phyloP scores from a whole-genome alignment of 2,888 invertebrate genomes.

The Drosophila pegasa region DNA sequence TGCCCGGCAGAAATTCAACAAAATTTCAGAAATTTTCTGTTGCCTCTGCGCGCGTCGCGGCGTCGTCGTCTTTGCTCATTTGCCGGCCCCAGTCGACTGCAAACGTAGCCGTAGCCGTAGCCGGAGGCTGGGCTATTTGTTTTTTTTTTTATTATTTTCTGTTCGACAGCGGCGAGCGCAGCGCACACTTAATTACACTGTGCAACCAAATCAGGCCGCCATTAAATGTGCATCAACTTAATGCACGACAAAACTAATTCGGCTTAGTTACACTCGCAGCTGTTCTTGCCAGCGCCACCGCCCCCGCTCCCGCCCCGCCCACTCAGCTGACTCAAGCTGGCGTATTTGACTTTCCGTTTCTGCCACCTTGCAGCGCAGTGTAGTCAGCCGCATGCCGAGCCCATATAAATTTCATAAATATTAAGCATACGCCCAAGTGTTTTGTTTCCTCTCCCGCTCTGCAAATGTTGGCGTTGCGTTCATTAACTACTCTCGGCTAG shows the following conservation, averaged over 20 bases:
- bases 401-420: conserved; percentile 69
- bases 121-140: conserved; percentile 53
- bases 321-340: background rate
- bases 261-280: conserved; percentile 1
- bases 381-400: conserved; percentile 55
- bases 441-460: conserved; percentile 13
- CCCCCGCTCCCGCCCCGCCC: background rate
- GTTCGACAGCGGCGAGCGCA: conserved; percentile 34
- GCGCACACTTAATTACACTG: conserved; percentile 69
- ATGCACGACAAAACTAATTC: background rate
- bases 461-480: conserved; percentile 51
- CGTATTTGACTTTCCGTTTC: background rate
- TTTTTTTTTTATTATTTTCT: conserved; percentile 42
- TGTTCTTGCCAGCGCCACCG: background rate
- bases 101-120: conserved; percentile 36
- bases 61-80: conserved; percentile 67
- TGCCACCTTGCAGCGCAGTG: conserved; percentile 49
- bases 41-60: conserved; percentile 31
- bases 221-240: background rate
- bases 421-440: conserved; percentile 69
- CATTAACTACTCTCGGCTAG: conserved; percentile 46
- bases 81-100: conserved; percentile 66
- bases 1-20: conserved; percentile 44
- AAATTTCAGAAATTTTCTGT: conserved; percentile 37
- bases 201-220: conserved; percentile 34